Base-by-base conservation (phyloP, 92 coral and sea anemone genomes). In the Palythoa grandiflora region DNA sequence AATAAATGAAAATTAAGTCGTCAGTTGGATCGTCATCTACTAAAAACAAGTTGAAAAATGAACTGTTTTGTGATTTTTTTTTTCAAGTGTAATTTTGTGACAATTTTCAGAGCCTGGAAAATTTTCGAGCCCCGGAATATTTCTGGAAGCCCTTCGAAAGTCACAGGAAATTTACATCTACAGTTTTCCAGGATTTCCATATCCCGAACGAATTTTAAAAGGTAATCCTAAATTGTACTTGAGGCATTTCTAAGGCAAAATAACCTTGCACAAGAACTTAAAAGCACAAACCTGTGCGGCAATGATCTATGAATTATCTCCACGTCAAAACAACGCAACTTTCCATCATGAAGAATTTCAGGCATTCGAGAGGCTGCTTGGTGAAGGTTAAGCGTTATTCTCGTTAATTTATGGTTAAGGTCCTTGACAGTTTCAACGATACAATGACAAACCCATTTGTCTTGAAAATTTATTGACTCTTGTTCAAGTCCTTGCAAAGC, bases 291-390 rank as follows among this genome's bases (percentile, higher is more conserved):
- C 85, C 85, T 80, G 85, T 61, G 73, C 2, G 85, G 74, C 10
- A 80, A 47, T 6, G 85, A 80, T 14, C 85, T 40, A 20, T 80
- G 73, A 54, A 80, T 61, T 63, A 80, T 63, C 17, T 80, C 59
- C 57, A 80, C 73, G 38, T 80, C 85, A 39, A 51, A 80, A 16
- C 11, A n/a, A 66, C 16, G 55, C 19, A 38, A n/a, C 39, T 65
- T 80, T 20, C 60, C 85, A 80, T 80, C 85, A n/a, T 38, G 47
- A 21, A 80, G 85, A 39, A 6, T 6, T 16, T 80, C 74, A 14
- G 85, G 85, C 39, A 80, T 39, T 40, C 36, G 73, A 38, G 85
- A 80, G 39, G 85, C 73, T 61, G 85, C 74, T 61, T 80, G 85
- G 59, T 80, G 85, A 80, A 80, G 40, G n/a, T 13, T 61, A 17